These are phyloP conservation scores for Hofmannophila pseudospretella DNA, from an alignment of 2,888 invertebrate genomes.

Conservation along the genomic window DNA sequence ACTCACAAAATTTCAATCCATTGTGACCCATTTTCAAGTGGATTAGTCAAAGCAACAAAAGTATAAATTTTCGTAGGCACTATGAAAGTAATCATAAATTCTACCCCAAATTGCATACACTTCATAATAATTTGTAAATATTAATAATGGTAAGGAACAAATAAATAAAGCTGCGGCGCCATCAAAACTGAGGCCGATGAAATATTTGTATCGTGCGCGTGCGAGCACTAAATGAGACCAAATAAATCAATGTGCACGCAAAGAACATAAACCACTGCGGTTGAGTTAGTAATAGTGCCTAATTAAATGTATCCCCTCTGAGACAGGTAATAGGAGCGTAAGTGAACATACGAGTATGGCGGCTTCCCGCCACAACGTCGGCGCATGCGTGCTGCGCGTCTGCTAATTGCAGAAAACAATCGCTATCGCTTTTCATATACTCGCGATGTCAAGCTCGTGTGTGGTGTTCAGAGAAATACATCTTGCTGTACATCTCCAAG, in stretches of 20 bases:
- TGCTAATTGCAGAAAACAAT: no score
- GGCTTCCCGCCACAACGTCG: no score
- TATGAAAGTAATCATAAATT: background rate
- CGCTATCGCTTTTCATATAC: no score
- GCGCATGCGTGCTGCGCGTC: no score
- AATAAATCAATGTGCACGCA: conserved; percentile 46
- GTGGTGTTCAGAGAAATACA: no score
- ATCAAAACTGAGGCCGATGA: conserved; percentile 42
- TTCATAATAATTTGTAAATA: conserved; percentile 17
- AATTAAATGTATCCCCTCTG: background rate
- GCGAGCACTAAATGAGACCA: conserved; percentile 42
- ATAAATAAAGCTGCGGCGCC: conserved; percentile 35
- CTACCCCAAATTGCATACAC: background rate
- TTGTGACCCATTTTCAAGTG: no score
- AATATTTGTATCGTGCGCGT: conserved; percentile 48
- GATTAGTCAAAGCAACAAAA: no score
- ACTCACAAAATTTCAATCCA: no score
- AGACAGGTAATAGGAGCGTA: background rate
- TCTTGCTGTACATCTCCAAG: no score
- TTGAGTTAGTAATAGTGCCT: background rate
- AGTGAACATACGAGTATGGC: no score
- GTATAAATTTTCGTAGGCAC: no score
- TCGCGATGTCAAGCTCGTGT: no score
- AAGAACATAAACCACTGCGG: conserved; percentile 28
- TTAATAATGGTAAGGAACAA: conserved; percentile 23